These are phyloP conservation scores for Platycercus adscitus DNA, from an alignment of 2,113 vertebrate genomes.

Conservation along the genomic window DNA sequence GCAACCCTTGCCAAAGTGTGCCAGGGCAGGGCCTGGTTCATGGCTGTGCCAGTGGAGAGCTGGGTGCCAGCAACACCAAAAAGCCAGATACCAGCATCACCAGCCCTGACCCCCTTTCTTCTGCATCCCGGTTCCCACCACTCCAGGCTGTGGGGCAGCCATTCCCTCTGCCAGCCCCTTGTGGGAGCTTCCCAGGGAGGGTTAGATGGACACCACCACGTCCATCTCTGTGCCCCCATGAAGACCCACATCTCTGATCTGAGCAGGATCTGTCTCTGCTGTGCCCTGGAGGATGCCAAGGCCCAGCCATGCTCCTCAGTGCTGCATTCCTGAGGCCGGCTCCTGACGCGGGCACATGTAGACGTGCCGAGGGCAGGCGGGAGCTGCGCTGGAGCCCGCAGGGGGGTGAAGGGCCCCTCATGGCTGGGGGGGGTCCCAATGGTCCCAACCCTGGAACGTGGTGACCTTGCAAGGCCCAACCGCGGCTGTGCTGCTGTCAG, in stretches of 20 bases:
- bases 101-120: not conserved
- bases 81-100: too few species aligned
- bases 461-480: not conserved
- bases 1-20: not conserved
- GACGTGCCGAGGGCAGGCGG: not conserved
- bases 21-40: rapidly evolving
- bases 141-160: not conserved
- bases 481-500: rapidly evolving
- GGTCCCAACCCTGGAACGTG: not conserved
- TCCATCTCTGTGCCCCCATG: not conserved
- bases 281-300: not conserved
- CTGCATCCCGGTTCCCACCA: not conserved
- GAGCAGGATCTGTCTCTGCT: not conserved
- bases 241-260: not conserved
- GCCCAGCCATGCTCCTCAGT: not conserved
- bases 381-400: not conserved
- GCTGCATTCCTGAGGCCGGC: not conserved
- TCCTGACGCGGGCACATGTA: not conserved
- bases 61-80: not conserved
- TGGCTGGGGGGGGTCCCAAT: not conserved
- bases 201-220: rapidly evolving
- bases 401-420: not conserved
- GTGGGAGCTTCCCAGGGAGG: not conserved
- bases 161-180: rapidly evolving
- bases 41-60: not conserved